phyloP scores from a whole-genome alignment of 2,113 vertebrate genomes.

The Accipiter cooperii region DNA sequence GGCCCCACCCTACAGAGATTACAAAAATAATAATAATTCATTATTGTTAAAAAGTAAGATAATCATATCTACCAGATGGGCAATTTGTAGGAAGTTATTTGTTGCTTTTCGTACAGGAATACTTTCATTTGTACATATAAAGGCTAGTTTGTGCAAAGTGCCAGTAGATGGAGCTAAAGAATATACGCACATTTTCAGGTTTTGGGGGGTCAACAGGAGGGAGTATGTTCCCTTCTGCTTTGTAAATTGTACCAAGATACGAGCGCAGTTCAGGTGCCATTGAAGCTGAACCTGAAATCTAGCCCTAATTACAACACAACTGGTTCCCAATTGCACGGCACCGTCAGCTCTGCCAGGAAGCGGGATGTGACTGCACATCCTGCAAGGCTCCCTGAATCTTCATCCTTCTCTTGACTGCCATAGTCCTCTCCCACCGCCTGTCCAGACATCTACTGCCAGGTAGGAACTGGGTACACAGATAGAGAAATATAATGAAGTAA shows the following conservation, averaged over 20 bases:
- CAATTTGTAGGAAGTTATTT: conserved; percentile 5
- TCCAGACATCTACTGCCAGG: background rate
- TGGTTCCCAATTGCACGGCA: background rate
- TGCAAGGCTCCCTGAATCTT: background rate
- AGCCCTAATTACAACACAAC: background rate
- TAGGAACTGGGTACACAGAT: background rate
- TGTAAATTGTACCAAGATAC: background rate
- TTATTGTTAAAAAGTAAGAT: conserved; percentile 6
- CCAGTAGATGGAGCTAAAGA: conserved; percentile 63
- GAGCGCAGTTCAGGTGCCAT: background rate
- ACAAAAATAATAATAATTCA: conserved; percentile 11
- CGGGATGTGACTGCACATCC: background rate
- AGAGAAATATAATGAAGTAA: background rate
- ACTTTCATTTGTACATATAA: background rate
- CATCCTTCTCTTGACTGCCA: background rate
- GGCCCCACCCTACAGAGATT: conserved; percentile 17
- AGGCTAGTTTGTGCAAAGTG: background rate
- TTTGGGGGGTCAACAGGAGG: background rate
- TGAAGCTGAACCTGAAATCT: background rate
- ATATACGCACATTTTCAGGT: background rate
- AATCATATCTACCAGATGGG: conserved; percentile 35
- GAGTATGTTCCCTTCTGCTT: background rate
- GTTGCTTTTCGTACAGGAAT: background rate
- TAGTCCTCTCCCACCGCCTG: background rate
- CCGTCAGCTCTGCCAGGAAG: background rate